Percentiles rank a stretch among this genome's conserved stretches.
Conservation (phyloP, 2,888 invertebrate genomes). For the Tetanocera ferruginea region DNA sequence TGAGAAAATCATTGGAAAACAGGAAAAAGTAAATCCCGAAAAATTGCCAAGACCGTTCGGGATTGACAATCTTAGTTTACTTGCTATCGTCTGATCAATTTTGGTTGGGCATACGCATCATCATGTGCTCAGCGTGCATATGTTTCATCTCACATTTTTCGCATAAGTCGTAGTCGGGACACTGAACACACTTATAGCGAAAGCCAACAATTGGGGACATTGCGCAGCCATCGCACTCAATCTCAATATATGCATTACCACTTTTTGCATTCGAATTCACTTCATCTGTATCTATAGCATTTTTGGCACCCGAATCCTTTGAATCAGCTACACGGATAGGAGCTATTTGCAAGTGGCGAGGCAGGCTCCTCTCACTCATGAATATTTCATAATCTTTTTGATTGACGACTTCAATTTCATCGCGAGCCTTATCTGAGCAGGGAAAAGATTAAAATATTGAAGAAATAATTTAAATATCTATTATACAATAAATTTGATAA, state of each 20-base stretch:
- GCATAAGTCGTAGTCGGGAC: constrained; percentile 87
- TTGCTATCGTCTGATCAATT: constrained; percentile 51
- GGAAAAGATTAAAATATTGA: constrained; percentile 14
- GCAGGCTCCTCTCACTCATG: constrained; percentile 45
- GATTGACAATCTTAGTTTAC: too few species aligned
- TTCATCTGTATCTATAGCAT: background rate
- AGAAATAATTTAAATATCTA: too few species aligned
- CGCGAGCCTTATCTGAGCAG: constrained; percentile 60
- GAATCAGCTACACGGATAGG: constrained; percentile 38
- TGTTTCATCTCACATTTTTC: constrained; percentile 78
- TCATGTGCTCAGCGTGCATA: constrained; percentile 81
- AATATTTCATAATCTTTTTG: constrained; percentile 63
- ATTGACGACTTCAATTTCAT: constrained; percentile 63
- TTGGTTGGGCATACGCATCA: constrained; percentile 78
- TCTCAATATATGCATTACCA: constrained; percentile 69
- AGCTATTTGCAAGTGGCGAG: constrained; percentile 54
- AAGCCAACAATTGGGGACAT: constrained; percentile 75
- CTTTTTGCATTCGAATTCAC: constrained; percentile 52
- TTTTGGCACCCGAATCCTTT: constrained; percentile 27
- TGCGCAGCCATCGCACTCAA: constrained; percentile 86
- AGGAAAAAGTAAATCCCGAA: too few species aligned
- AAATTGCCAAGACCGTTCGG: too few species aligned
- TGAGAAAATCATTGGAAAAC: too few species aligned
- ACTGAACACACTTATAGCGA: constrained; percentile 88
- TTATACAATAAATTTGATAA: too few species aligned